These are phyloP conservation scores for Vanacampus margaritifer DNA, from an alignment of 2,113 vertebrate genomes.

Conservation along the genomic window DNA sequence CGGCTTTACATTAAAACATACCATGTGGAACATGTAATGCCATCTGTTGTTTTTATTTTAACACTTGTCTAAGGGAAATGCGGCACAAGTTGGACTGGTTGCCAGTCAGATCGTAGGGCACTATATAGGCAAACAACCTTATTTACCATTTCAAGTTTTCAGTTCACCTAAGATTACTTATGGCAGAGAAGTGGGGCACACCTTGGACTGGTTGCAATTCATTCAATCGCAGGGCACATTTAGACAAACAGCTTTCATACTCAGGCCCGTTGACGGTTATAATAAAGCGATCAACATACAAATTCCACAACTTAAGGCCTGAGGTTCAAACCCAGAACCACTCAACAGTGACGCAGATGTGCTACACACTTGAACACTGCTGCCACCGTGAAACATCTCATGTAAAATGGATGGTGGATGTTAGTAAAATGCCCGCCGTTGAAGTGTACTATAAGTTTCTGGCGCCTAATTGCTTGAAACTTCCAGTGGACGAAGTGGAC, in stretches of 20 bases:
- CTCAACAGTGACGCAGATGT: neutral
- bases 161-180: neutral
- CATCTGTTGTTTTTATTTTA: slow-evolving; percentile 5
- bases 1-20: slow-evolving; percentile 69
- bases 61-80: neutral
- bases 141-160: too few relatives aligned
- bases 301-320: neutral
- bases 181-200: neutral
- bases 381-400: too few relatives aligned
- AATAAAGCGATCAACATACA: neutral
- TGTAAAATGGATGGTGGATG: too few relatives aligned
- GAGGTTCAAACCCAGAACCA: neutral
- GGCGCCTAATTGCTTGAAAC: too few relatives aligned
- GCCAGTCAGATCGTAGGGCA: too few relatives aligned
- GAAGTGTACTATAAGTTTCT: too few relatives aligned
- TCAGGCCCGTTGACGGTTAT: neutral
- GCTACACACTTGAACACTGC: too few relatives aligned
- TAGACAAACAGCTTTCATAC: too few relatives aligned
- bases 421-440: too few relatives aligned
- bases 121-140: too few relatives aligned
- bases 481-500: neutral
- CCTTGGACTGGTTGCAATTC: too few relatives aligned
- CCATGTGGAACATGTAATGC: slow-evolving; percentile 12
- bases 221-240: too few relatives aligned
- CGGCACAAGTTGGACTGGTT: neutral